Percentiles rank a stretch among this genome's conserved stretches.
phyloP scores from a whole-genome alignment of 2,113 vertebrate genomes.

The Barnardius zonarius region DNA sequence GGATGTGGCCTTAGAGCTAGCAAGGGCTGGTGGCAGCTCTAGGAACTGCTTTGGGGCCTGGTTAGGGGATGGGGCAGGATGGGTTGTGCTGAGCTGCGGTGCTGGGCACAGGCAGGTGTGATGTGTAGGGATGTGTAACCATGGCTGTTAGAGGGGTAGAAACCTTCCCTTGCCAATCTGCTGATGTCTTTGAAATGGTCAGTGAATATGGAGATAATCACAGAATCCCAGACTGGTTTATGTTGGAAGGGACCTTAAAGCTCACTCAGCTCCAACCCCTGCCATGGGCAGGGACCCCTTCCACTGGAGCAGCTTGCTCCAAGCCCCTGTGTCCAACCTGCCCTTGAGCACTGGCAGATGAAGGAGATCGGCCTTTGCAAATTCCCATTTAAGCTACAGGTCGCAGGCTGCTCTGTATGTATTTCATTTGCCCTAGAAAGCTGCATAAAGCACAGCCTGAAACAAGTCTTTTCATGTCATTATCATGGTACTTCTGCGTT shows the following conservation, averaged over 20 bases:
- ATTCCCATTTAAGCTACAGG: background rate
- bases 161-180: background rate
- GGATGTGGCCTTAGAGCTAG: background rate
- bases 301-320: background rate
- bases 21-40: background rate
- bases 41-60: background rate
- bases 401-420: background rate
- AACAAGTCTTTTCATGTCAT: background rate
- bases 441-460: background rate
- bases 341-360: background rate
- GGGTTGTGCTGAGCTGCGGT: fast-evolving
- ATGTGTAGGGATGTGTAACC: fast-evolving
- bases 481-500: background rate
- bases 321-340: background rate
- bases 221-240: background rate
- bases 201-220: background rate
- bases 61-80: background rate
- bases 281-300: background rate
- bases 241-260: background rate
- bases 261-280: background rate
- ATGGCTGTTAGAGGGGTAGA: background rate
- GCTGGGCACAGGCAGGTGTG: background rate
- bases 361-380: background rate
- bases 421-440: background rate
- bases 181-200: background rate